These are phyloP conservation scores for Limnephilus lunatus DNA, from an alignment of 2,888 invertebrate species.

Conservation along the genomic window DNA sequence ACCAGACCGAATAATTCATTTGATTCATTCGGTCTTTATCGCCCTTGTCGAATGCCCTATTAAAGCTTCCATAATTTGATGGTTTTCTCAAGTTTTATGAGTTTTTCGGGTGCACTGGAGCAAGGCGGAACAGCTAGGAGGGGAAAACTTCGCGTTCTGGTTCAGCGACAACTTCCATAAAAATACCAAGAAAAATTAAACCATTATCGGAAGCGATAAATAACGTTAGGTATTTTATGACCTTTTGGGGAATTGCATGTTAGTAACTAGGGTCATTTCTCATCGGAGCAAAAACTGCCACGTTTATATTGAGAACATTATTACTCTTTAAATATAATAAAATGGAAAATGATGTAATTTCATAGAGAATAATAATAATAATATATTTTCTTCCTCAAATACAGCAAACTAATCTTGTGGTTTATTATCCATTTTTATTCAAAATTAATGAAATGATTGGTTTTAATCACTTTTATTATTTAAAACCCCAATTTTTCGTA, in stretches of 20 bases:
- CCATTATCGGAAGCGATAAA: neutral
- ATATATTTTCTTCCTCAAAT: too few species aligned
- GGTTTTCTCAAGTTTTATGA: neutral
- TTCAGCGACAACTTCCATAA: neutral
- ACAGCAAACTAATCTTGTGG: too few species aligned
- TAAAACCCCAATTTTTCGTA: too few species aligned
- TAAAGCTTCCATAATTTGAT: neutral
- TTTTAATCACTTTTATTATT: too few species aligned
- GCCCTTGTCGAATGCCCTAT: too few species aligned
- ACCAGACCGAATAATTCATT: too few species aligned
- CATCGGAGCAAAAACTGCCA: neutral
- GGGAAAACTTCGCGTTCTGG: neutral
- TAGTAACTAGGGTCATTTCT: neutral
- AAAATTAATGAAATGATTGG: too few species aligned
- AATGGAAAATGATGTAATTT: neutral
- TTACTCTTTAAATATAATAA: neutral
- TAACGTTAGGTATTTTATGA: neutral
- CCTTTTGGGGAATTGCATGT: neutral
- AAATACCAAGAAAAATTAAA: neutral
- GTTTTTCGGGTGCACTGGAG: neutral
- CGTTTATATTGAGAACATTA: neutral
- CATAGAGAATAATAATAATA: too few species aligned
- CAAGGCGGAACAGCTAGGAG: neutral
- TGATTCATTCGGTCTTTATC: too few species aligned
- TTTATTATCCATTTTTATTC: too few species aligned